Percentiles rank a stretch among this genome's conserved stretches.
Conservation (phyloP, 2,888 invertebrate species). For the Andrena dorsata region DNA sequence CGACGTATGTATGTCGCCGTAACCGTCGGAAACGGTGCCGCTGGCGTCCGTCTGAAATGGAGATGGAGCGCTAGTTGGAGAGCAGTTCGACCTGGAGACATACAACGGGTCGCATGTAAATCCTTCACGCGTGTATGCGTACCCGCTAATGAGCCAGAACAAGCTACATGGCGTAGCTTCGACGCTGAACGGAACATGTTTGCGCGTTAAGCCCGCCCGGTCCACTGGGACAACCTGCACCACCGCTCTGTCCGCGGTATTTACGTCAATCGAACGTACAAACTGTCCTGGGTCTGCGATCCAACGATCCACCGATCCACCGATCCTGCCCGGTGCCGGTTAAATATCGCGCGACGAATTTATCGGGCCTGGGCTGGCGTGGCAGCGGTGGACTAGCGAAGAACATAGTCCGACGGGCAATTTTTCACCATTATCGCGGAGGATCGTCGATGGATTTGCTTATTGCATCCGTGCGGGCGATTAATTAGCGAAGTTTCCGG, state of each 20-base stretch:
- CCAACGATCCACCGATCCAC: not conserved
- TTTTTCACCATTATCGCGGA: not conserved
- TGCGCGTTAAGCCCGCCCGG: slow-evolving; percentile 71
- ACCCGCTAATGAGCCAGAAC: slow-evolving; percentile 80
- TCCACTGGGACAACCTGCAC: slow-evolving; percentile 67
- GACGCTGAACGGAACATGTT: slow-evolving; percentile 70
- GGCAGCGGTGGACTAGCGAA: not conserved
- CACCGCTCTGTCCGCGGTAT: slow-evolving; percentile 28
- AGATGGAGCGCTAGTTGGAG: slow-evolving; percentile 44
- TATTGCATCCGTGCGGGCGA: not conserved
- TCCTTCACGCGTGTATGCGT: slow-evolving; percentile 79
- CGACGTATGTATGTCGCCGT: slow-evolving; percentile 3
- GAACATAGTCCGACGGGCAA: not conserved
- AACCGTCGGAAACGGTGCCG: slow-evolving; percentile 3
- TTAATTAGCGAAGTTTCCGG: slow-evolving; percentile 30
- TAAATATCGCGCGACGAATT: slow-evolving; percentile 21
- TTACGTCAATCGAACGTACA: slow-evolving; percentile 60
- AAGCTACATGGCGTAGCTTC: slow-evolving; percentile 70
- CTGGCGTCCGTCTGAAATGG: slow-evolving; percentile 32
- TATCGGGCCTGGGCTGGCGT: not conserved
- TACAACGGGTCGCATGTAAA: slow-evolving; percentile 70
- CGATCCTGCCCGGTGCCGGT: not conserved
- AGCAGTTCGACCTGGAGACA: slow-evolving; percentile 19
- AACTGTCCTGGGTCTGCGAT: slow-evolving; percentile 26
- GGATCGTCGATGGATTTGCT: not conserved